Percentiles rank a stretch among this genome's conserved stretches.
Evolutionary conservation across 2,888 invertebrate genomes (phyloP).

Genomic region (Vesta saturnalis): DNA sequence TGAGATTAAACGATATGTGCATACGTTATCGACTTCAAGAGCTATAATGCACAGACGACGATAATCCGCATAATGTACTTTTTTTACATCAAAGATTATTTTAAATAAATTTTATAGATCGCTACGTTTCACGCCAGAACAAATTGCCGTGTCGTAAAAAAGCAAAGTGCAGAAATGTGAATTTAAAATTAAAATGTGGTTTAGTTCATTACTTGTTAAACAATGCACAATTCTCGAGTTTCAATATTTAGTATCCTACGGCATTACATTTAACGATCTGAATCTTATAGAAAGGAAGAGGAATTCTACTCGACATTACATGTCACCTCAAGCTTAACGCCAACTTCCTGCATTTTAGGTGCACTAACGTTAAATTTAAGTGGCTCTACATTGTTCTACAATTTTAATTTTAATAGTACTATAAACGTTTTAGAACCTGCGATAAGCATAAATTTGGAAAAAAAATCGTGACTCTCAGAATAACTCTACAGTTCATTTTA

Average conservation of each 20-base stretch:
- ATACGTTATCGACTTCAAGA: conserved; percentile 60
- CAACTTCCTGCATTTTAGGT: background rate
- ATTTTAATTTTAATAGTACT: background rate
- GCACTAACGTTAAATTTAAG: background rate
- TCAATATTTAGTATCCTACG: no score
- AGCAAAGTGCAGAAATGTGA: no score
- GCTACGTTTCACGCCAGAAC: background rate
- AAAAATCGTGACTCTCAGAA: background rate
- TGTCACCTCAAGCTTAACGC: no score
- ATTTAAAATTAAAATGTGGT: no score
- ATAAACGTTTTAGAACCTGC: background rate
- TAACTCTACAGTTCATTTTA: background rate
- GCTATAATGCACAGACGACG: conserved; percentile 45
- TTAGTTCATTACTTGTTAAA: no score
- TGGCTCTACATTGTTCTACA: conserved; percentile 1
- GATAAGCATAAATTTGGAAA: background rate
- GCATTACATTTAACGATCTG: no score
- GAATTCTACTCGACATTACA: no score
- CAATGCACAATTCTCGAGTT: no score
- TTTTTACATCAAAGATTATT: conserved; percentile 6
- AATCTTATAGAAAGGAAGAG: no score
- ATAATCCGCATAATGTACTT: conserved; percentile 24
- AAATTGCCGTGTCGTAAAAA: background rate
- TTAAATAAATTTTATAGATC: background rate
- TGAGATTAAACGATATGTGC: conserved; percentile 53